phyloP scores from a whole-genome alignment of 1,140 invertebrate species.

The Pseudomyrmex gracilis region DNA sequence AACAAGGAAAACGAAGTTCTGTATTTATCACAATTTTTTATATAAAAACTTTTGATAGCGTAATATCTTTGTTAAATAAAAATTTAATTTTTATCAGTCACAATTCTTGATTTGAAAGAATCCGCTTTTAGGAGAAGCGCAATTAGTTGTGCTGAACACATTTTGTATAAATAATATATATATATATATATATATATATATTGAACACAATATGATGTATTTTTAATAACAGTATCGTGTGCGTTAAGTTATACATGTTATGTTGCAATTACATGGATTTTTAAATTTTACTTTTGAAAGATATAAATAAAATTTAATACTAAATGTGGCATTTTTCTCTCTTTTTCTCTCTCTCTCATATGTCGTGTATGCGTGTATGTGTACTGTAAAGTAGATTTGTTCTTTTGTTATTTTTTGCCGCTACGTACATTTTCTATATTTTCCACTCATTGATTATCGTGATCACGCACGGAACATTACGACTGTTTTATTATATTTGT shows the following conservation, averaged over 20 bases:
- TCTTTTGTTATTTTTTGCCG: too few species aligned
- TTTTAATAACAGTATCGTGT: neutral
- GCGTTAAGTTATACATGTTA: neutral
- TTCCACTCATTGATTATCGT: too few species aligned
- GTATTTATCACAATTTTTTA: neutral
- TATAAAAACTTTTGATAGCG: neutral
- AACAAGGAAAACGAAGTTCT: neutral
- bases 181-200: too few species aligned
- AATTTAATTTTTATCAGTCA: neutral
- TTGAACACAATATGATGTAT: conserved; percentile 13
- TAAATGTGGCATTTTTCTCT: too few species aligned
- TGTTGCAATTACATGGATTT: neutral
- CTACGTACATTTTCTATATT: too few species aligned
- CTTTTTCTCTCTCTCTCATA: too few species aligned
- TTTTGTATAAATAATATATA: neutral
- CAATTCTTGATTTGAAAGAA: neutral
- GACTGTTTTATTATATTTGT: too few species aligned
- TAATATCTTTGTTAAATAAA: neutral
- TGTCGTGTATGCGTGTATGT: too few species aligned
- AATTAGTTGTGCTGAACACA: neutral
- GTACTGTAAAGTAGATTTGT: too few species aligned
- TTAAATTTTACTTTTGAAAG: neutral
- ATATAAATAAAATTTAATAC: neutral
- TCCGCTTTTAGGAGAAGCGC: neutral
- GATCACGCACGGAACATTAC: too few species aligned